Percentiles rank a stretch among this genome's conserved stretches.
Conservation (phyloP, 1,140 invertebrate species). For the Schlechtendalia chinensis region DNA sequence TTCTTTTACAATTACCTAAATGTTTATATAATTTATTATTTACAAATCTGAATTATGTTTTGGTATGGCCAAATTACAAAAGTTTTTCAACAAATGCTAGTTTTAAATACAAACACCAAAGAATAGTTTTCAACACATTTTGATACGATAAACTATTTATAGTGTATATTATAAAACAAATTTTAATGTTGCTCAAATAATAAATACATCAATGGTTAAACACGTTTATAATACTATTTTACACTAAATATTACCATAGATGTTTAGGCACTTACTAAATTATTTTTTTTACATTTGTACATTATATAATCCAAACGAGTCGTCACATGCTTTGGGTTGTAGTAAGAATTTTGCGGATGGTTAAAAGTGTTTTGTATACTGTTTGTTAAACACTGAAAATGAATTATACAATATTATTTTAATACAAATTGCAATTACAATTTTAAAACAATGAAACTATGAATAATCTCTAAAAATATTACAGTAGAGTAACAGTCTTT, state of each 20-base stretch:
- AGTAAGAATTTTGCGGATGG: constrained; percentile 79
- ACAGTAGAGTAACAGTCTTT: constrained; percentile 56
- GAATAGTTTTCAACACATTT: too few relatives aligned
- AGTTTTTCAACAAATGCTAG: too few relatives aligned
- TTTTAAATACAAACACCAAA: too few relatives aligned
- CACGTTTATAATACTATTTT: too few relatives aligned
- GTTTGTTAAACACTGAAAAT: constrained; percentile 29
- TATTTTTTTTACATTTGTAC: constrained; percentile 63
- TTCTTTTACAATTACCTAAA: constrained; percentile 63
- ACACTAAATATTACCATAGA: too few relatives aligned
- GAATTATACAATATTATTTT: not conserved
- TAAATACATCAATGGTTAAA: too few relatives aligned
- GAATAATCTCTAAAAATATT: constrained; percentile 13
- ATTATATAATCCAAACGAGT: constrained; percentile 92
- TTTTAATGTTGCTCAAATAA: too few relatives aligned
- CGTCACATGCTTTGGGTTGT: constrained; percentile 61
- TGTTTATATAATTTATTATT: constrained; percentile 30
- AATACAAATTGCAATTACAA: not conserved
- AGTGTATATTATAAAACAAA: too few relatives aligned
- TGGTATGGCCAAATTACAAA: too few relatives aligned
- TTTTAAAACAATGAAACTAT: not conserved
- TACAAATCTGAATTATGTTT: not conserved
- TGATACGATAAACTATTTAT: too few relatives aligned
- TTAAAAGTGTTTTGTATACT: constrained; percentile 67
- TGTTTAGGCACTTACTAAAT: constrained; percentile 57